Percentiles rank a stretch among this genome's conserved stretches.
Evolutionary conservation across 2,797 vertebrate species (phyloP).

Genomic region (Sarcoramphus papa): DNA sequence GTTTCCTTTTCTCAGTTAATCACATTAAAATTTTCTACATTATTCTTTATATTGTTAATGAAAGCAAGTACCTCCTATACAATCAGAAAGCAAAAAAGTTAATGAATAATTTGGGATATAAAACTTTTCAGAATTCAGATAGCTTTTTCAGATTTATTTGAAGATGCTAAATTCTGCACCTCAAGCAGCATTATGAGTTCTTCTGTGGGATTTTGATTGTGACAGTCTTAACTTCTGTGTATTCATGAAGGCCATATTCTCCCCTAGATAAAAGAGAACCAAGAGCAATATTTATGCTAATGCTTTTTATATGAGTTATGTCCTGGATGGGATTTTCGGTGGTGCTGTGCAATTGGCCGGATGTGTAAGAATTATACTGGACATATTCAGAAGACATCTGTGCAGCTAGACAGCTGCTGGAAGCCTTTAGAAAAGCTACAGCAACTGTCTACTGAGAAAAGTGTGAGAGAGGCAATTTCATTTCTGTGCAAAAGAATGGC

Average conservation of each 20-base stretch:
- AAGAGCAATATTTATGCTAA: background rate
- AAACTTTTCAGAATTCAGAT: background rate
- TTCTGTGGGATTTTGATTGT: constrained; percentile 87
- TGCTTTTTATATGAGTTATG: background rate
- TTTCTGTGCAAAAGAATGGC: background rate
- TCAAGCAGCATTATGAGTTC: constrained; percentile 76
- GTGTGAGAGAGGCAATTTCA: fast-evolving
- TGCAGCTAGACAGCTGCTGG: background rate
- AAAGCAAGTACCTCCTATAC: background rate
- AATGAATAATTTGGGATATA: background rate
- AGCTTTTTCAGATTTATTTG: background rate
- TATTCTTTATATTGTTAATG: background rate
- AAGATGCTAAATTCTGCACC: background rate
- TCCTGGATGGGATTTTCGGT: background rate
- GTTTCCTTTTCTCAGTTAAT: background rate
- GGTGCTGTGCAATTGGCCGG: background rate
- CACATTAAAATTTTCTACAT: background rate
- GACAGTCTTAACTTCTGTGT: constrained; percentile 87
- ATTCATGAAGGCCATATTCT: constrained; percentile 85
- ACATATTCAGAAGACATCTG: background rate
- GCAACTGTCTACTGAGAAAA: background rate
- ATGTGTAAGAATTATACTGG: background rate
- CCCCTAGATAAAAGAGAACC: constrained; percentile 72
- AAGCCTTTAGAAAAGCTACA: background rate
- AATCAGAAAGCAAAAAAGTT: constrained; percentile 6